Conservation (phyloP, 1,140 invertebrate species). For the Ips typographus region DNA sequence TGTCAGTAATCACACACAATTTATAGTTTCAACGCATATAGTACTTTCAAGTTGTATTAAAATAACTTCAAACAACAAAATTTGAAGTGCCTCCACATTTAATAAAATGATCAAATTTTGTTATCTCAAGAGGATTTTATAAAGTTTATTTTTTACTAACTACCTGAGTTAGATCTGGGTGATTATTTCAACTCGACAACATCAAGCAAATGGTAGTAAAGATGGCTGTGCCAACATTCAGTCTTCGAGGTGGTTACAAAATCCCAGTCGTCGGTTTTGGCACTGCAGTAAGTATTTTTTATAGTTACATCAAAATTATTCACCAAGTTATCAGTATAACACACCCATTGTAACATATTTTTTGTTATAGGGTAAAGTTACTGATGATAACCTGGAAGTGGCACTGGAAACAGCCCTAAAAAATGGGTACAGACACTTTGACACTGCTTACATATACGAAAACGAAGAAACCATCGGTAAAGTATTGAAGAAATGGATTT, state of each 20-base stretch:
- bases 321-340: neutral
- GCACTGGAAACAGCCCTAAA: conserved; percentile 66
- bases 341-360: neutral
- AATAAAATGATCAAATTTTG: too few species aligned
- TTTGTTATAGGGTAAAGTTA: neutral
- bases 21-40: too few species aligned
- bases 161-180: too few species aligned
- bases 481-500: conserved; percentile 72
- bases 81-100: too few species aligned
- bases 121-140: too few species aligned
- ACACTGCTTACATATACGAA: conserved; percentile 78
- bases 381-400: conserved; percentile 61
- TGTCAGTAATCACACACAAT: too few species aligned
- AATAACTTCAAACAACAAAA: too few species aligned
- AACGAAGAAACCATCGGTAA: conserved; percentile 80
- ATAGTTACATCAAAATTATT: neutral
- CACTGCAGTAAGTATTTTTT: conserved; percentile 57
- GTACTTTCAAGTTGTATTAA: too few species aligned
- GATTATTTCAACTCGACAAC: too few species aligned
- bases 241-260: conserved; percentile 10
- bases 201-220: neutral
- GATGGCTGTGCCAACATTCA: conserved; percentile 6
- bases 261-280: conserved; percentile 17
- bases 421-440: conserved; percentile 75
- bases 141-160: too few species aligned